These are phyloP conservation scores for Centroberyx gerrardi DNA, from an alignment of 2,797 vertebrate genomes.

Conservation along the genomic window DNA sequence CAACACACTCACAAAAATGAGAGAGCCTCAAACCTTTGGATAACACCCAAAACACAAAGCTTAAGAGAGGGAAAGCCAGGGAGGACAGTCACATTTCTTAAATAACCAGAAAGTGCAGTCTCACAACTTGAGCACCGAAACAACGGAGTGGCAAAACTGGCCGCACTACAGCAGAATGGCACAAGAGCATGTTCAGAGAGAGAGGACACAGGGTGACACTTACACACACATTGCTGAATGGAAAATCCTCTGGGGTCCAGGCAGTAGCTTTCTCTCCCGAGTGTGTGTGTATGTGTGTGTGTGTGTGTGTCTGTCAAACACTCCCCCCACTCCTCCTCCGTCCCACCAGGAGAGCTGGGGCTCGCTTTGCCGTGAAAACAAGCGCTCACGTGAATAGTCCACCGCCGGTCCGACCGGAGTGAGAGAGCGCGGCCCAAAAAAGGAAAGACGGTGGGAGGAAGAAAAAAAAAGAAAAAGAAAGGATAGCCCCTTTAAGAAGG, in stretches of 20 bases:
- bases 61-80: not conserved
- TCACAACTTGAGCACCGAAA: constrained; percentile 3
- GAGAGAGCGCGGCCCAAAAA: constrained; percentile 62
- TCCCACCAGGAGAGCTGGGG: constrained; percentile 62
- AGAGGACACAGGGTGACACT: constrained; percentile 68
- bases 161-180: constrained; percentile 4
- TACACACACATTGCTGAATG: constrained; percentile 79
- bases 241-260: constrained; percentile 70
- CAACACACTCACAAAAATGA: not conserved
- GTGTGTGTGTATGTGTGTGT: constrained; percentile 49
- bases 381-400: constrained; percentile 74
- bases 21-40: not conserved
- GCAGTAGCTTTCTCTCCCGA: constrained; percentile 55
- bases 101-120: not conserved
- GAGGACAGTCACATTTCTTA: not conserved
- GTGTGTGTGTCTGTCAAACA: constrained; percentile 70
- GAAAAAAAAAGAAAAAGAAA: constrained; percentile 28
- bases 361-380: constrained; percentile 69
- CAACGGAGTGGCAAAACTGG: not conserved
- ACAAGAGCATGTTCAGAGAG: constrained; percentile 40
- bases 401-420: constrained; percentile 55
- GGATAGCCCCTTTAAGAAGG: constrained; percentile 77
- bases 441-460: constrained; percentile 49
- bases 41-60: not conserved
- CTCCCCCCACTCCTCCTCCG: constrained; percentile 21